phyloP scores from a whole-genome alignment of 2,113 vertebrate genomes.

The Morone saxatilis region DNA sequence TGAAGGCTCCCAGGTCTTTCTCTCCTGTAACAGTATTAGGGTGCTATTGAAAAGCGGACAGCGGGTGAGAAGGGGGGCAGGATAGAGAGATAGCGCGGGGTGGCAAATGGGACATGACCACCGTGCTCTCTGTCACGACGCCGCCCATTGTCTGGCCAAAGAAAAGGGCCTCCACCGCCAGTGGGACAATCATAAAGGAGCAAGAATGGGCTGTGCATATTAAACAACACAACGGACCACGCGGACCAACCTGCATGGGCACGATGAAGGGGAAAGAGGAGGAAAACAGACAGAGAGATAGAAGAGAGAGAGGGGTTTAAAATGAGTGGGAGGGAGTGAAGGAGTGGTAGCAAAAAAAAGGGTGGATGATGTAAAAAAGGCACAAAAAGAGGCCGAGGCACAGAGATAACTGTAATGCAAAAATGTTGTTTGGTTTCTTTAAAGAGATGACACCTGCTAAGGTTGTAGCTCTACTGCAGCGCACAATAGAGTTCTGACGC shows the following conservation, averaged over 20 bases:
- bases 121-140: conserved; percentile 76
- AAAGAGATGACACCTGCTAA: conserved; percentile 38
- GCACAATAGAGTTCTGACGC: not conserved
- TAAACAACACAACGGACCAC: conserved; percentile 78
- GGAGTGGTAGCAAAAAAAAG: conserved; percentile 51
- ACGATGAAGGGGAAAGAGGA: conserved; percentile 56
- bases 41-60: conserved; percentile 84
- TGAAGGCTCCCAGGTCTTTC: conserved; percentile 92
- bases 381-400: conserved; percentile 40
- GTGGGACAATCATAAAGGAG: conserved; percentile 82
- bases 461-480: conserved; percentile 40
- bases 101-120: conserved; percentile 88
- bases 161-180: conserved; percentile 82
- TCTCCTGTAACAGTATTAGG: conserved; percentile 89
- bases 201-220: conserved; percentile 76
- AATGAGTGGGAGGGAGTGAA: conserved; percentile 56
- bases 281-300: conserved; percentile 43
- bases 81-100: conserved; percentile 84
- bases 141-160: conserved; percentile 83
- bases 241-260: conserved; percentile 72
- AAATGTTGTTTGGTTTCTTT: conserved; percentile 44
- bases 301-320: conserved; percentile 36
- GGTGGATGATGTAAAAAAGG: conserved; percentile 47
- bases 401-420: conserved; percentile 52
- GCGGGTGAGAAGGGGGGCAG: conserved; percentile 75